Evolutionary conservation across 1,140 invertebrate genomes (phyloP).

Genomic region (Drosophila pachea): DNA sequence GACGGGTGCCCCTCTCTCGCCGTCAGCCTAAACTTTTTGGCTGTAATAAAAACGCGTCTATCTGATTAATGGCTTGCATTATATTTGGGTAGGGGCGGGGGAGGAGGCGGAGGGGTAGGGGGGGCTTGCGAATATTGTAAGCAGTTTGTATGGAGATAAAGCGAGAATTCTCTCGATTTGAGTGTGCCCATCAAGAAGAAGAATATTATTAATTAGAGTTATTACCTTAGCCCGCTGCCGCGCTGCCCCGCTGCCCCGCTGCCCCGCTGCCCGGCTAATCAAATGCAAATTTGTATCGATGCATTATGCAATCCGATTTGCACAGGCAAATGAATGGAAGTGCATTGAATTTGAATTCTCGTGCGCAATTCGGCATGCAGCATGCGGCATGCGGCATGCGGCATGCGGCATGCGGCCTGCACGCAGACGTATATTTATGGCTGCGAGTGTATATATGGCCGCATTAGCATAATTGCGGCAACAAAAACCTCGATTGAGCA

Average conservation of each 20-base stretch:
- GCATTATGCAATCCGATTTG: constrained; percentile 25
- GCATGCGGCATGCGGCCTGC: not conserved
- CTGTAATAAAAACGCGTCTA: constrained; percentile 53
- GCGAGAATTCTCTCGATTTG: too few relatives aligned
- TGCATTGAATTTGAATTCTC: constrained; percentile 33
- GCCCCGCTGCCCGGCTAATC: not conserved
- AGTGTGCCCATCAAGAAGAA: too few relatives aligned
- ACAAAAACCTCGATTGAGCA: too few relatives aligned
- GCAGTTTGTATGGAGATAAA: too few relatives aligned
- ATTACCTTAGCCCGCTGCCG: not conserved
- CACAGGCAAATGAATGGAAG: not conserved
- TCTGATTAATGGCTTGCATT: constrained; percentile 49
- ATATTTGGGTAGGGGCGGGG: not conserved
- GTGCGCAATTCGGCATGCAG: not conserved
- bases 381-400: not conserved
- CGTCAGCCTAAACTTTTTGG: constrained; percentile 29
- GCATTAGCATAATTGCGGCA: too few relatives aligned
- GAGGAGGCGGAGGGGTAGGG: too few relatives aligned
- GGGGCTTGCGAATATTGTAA: too few relatives aligned
- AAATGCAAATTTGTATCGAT: constrained; percentile 9
- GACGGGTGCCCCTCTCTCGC: too few relatives aligned
- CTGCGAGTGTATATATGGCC: too few relatives aligned
- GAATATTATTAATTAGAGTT: constrained; percentile 1
- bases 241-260: not conserved
- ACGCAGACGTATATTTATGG: too few relatives aligned